Base-by-base conservation (phyloP, 2,888 invertebrate species). In the Aporophyla lueneburgensis region DNA sequence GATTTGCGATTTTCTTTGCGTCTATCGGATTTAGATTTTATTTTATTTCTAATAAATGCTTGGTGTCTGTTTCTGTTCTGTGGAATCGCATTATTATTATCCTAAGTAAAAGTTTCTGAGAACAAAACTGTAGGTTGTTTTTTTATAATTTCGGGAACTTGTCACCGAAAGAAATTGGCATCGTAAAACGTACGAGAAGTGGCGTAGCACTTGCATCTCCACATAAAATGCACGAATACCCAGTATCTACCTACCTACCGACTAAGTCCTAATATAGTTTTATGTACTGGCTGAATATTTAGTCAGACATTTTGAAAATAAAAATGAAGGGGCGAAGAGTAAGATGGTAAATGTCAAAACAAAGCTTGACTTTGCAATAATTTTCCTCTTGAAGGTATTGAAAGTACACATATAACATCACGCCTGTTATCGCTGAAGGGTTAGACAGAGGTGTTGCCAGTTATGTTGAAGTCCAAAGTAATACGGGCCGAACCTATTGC, bases 91-190 rank as follows among this genome's bases (percentile, higher is more conserved):
- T 24, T 14, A 46, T 51, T 24, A 33, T n/a, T 10, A 43, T n/a
- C 7, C 1, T 19, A 24, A 19, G 19, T 27, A 51, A 5, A 21
- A 2, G 9, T 51, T 67, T 51, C 33, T 9, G 19, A 67, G 67
- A 40, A 56, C 5, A 14, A 56, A 10, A 27, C 43, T 14, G 12
- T 5, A 10, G 3, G 12, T 0, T 33, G 43, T 21, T 54, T 71
- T 24, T 21, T 69, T 53, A 27, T 16, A 12, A 12, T 43, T 43
- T 14, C 5, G 16, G 16, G 80, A 80, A 83, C 86, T 89, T 87
- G 87, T 87, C 85, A 83, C 82, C 70, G 81, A 83, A 88, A 83
- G 84, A 84, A 88, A 90, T 88, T 88, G 88, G 83, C 71, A 71
- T 88, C 88, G 86, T 89, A 90, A 90, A 90, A 76, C 72, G 83